Base-by-base conservation (phyloP, 2,888 invertebrate species). In the Cylindroiulus punctatus region DNA sequence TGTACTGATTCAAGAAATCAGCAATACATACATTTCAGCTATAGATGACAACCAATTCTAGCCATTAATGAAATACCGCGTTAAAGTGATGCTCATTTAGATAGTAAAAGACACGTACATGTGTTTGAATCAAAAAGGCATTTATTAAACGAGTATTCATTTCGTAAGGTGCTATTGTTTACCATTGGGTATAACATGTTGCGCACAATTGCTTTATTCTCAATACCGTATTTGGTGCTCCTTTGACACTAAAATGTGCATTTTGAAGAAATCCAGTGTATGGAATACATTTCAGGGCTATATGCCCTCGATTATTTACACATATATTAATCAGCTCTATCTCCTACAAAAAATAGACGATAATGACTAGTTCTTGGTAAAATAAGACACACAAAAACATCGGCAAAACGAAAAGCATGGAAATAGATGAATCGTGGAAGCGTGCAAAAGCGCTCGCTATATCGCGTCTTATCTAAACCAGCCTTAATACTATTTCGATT, bases 311-410 rank as follows among this genome's bases (percentile, higher is more conserved):
- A 30, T 76, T 76, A 76, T 76, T 76, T 76, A 76, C 76, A 76
- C 76, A 76, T 76, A 76, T 76, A 76, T 76, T 76, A 76, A 76
- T 30, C 57, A 76, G 30, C 17, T 76, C 76, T 76, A 76, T 76
- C 10, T 30, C 17, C 76, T 76, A 76, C 26, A 22, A 76, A 76
- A 76, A 76, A 76, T 76, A 76, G 76, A 76, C 30, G 76, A 17
- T 76, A 30, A 76, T 76, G 76, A 76, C 76, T 76, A 76, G 76
- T 76, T 26, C 14, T 76, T 76, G 30, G 12, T 26, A 30, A 76
- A 52, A 76, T 30, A 76, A 76, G 8, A 30, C 17, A 76, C 76
- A 32, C 32, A 30, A 76, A 17, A 76, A 32, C 76, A 76, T 30
- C 1, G 17, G 32, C 30, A 76, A 2, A 76, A 76, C n/a, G n/a